Evolutionary conservation across 1,140 invertebrate species (phyloP).

Genomic region (Meloidogyne hapla): DNA sequence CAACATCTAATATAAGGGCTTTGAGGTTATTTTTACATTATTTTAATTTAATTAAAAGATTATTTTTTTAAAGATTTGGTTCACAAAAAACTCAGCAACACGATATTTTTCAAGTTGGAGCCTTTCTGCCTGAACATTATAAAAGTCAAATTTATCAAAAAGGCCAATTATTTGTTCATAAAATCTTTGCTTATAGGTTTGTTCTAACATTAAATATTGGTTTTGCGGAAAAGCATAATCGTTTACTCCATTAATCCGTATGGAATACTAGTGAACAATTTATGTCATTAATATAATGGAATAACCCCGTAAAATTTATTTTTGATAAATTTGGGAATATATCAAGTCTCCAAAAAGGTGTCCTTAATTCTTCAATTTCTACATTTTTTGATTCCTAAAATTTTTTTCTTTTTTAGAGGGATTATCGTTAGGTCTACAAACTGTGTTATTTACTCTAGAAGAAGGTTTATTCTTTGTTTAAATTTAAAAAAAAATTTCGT

Average conservation of each 20-base stretch:
- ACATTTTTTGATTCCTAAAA: no score
- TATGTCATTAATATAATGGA: no score
- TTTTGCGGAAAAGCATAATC: no score
- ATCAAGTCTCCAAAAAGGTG: no score
- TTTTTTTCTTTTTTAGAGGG: constrained; percentile 33
- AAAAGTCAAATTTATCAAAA: constrained; percentile 27
- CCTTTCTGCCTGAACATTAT: neutral
- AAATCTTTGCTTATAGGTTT: constrained; percentile 53
- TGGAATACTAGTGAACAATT: no score
- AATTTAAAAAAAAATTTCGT: neutral
- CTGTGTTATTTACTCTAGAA: constrained; percentile 28
- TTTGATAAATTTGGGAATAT: no score
- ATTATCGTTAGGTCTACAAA: constrained; percentile 54
- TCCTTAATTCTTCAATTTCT: neutral
- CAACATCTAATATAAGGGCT: constrained; percentile 16
- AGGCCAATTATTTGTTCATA: constrained; percentile 55
- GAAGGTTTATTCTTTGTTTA: constrained; percentile 20
- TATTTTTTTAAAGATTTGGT: constrained; percentile 11
- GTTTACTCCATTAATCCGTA: no score
- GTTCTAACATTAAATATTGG: neutral
- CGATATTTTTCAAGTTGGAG: constrained; percentile 8
- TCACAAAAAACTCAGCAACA: constrained; percentile 3
- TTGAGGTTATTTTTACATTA: constrained; percentile 13
- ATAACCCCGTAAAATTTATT: no score
- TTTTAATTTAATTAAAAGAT: neutral